Evolutionary conservation across 2,797 vertebrate species (phyloP), one percentile per base, ranked within the genome.

Genomic region (Peromyscus melanophrys): DNA sequence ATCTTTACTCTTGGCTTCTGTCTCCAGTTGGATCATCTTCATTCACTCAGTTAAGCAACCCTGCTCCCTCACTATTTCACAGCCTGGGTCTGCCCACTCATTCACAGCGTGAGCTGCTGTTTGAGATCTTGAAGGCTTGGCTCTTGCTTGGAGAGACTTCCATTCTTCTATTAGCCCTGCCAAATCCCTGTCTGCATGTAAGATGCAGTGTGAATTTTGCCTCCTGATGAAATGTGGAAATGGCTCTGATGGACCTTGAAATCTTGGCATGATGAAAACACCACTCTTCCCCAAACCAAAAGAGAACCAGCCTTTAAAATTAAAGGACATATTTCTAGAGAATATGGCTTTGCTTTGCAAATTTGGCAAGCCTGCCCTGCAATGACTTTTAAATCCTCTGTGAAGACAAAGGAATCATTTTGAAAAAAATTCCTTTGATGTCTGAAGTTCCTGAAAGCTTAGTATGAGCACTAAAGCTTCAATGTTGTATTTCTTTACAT

Each of bases 211-310:
- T 92, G 81, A 90, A 89, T 95, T 96, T 92, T 96, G 77, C 25
- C 69, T 96, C 85, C 77, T 89, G 71, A 88, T 85, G 80, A 95
- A 95, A 97, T 81, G 65, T 85, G 25, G 89, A 85, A 75, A 92
- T 6, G n/a, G 69, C 40, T 92, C 25, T 67, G n/a, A 59, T 77
- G 89, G 80, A 94, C 90, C 76, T 61, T 92, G 76, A 92, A 84
- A 85, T 78, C 65, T 71, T 96, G 80, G 73, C 88, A 73, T 86
- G 86, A 80, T 89, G 63, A 86, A 92, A 97, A 87, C 71, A 65
- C 6, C 27, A 49, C 40, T 78, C 19, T 63, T 13, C 14, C 17
- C 77, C 46, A 46, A 46, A 5, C 67, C 59, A 82, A 75, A 63
- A 40, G 78, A 94, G 88, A 86, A 90, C 40, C 40, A 77, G 76